phyloP scores from a whole-genome alignment of 1,140 invertebrate genomes.

The Drosophila ficusphila region DNA sequence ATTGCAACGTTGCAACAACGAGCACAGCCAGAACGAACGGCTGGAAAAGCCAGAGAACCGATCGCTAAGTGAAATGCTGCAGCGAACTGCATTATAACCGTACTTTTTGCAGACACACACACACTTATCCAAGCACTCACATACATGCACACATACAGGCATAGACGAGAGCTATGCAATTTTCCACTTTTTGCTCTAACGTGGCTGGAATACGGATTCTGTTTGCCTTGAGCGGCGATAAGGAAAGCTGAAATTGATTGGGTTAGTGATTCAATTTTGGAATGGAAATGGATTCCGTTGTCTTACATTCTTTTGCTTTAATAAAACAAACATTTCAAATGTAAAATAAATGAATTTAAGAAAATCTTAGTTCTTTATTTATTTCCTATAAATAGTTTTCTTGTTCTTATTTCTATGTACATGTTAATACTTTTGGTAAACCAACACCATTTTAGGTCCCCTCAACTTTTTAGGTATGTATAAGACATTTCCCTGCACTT shows the following conservation, averaged over 20 bases:
- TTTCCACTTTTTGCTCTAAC: constrained; percentile 71
- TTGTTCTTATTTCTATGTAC: too few species aligned
- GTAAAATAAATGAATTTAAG: too few species aligned
- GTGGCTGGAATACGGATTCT: constrained; percentile 63
- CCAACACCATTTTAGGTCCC: neutral
- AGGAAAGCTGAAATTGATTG: constrained; percentile 21
- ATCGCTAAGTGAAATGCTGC: constrained; percentile 67
- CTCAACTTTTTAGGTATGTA: neutral
- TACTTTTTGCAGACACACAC: constrained; percentile 61
- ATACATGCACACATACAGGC: constrained; percentile 2
- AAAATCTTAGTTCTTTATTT: too few species aligned
- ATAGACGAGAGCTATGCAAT: constrained; percentile 45
- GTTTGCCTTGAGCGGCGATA: constrained; percentile 51
- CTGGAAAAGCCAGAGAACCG: constrained; percentile 41
- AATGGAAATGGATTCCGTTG: neutral
- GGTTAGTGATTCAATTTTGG: neutral
- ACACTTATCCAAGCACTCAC: constrained; percentile 8
- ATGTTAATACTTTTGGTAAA: neutral
- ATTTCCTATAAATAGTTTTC: too few species aligned
- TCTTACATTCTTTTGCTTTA: neutral
- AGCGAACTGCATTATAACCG: constrained; percentile 72
- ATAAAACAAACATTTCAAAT: too few species aligned
- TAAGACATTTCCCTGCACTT: neutral
- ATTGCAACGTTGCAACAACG: constrained; percentile 29
- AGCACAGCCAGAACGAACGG: constrained; percentile 52